A percentile compares a stretch with the other conserved stretches of the same genome.
Conservation (phyloP, 2,888 invertebrate genomes). For the Elysia crispata region DNA sequence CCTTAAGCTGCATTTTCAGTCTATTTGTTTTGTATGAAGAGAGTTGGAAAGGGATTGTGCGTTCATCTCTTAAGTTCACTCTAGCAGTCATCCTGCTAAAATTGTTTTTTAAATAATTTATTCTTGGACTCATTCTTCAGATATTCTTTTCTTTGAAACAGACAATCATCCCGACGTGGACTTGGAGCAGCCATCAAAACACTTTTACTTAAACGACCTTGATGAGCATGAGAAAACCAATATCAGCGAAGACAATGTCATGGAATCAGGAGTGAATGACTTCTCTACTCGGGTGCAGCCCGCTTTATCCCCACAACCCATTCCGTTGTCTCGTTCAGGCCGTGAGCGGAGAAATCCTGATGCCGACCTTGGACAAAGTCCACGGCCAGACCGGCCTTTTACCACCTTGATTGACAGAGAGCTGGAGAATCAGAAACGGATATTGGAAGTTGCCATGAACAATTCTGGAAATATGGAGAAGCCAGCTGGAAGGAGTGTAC, state of each 20-base stretch:
- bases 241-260: too few species aligned
- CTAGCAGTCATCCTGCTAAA: too few species aligned
- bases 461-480: background rate
- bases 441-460: background rate
- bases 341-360: too few species aligned
- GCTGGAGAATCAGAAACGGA: slow-evolving; percentile 34
- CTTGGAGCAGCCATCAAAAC: background rate
- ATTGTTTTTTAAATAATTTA: too few species aligned
- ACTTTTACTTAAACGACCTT: slow-evolving; percentile 12
- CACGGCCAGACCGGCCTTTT: slow-evolving; percentile 17
- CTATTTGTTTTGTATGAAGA: too few species aligned
- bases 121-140: too few species aligned
- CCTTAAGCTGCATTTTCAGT: too few species aligned
- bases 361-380: background rate
- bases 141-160: too few species aligned
- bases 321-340: too few species aligned
- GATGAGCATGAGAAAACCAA: background rate
- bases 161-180: background rate
- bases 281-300: slow-evolving; percentile 20
- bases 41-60: too few species aligned
- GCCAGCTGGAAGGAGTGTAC: background rate
- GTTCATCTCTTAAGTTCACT: too few species aligned
- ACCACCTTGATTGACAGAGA: slow-evolving; percentile 43
- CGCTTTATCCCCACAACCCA: background rate
- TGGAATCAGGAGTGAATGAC: background rate